phyloP scores from a whole-genome alignment of 2,888 invertebrate species.

The Pachliopta kotzebuea region DNA sequence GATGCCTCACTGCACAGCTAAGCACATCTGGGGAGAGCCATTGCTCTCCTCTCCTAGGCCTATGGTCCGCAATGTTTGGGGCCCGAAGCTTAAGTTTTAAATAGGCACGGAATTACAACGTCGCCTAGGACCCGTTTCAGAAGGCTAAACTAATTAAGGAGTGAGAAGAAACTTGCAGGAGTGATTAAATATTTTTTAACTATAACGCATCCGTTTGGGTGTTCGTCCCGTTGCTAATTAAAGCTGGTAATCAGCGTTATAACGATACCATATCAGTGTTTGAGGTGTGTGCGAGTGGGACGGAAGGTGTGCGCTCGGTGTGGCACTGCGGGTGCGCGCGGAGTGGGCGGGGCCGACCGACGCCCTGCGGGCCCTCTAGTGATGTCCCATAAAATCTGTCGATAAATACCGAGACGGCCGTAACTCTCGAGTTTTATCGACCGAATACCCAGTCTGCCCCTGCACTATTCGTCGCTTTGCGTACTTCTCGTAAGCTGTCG shows the following conservation, averaged over 20 bases:
- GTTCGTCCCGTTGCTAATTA: constrained; percentile 17
- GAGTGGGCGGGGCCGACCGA: constrained; percentile 50
- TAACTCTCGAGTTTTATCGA: constrained; percentile 57
- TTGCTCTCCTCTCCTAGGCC: too few species aligned
- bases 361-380: constrained; percentile 51
- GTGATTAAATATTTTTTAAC: not conserved
- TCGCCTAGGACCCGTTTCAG: too few species aligned
- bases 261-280: not conserved
- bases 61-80: too few species aligned
- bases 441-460: too few species aligned
- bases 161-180: too few species aligned
- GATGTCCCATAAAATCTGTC: constrained; percentile 64
- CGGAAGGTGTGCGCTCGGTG: not conserved
- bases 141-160: too few species aligned
- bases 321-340: too few species aligned
- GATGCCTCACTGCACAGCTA: too few species aligned
- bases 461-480: constrained; percentile 30
- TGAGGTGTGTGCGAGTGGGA: constrained; percentile 18
- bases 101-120: too few species aligned
- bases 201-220: not conserved
- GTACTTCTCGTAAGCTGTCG: constrained; percentile 9
- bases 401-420: constrained; percentile 50
- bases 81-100: too few species aligned
- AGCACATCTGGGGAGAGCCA: too few species aligned
- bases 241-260: constrained; percentile 1